Percentiles rank a stretch among this genome's conserved stretches.
phyloP scores from a whole-genome alignment of 2,888 invertebrate genomes.

The Endomychus coccineus region DNA sequence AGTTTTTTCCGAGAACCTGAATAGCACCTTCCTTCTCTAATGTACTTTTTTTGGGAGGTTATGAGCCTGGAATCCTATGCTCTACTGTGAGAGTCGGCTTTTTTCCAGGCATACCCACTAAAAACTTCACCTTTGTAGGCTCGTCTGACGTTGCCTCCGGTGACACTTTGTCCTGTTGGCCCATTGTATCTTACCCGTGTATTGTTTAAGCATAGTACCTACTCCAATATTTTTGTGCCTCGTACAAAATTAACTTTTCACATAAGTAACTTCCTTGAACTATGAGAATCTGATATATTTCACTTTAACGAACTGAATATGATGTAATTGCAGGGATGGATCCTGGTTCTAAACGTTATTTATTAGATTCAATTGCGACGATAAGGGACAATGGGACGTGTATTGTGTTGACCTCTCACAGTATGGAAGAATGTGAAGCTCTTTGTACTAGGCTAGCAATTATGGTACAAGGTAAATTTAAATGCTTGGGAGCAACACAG shows the following conservation, averaged over 20 bases:
- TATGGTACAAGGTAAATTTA: constrained; percentile 70
- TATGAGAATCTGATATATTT: background rate
- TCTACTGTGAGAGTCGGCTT: no score
- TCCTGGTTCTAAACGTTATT: constrained; percentile 63
- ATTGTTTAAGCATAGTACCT: no score
- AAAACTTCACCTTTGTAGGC: no score
- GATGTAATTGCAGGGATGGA: constrained; percentile 54
- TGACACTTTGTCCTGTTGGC: no score
- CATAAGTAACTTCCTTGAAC: background rate
- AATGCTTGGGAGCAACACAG: constrained; percentile 67
- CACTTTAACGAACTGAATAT: background rate
- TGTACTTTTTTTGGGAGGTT: no score
- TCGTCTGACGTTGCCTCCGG: no score
- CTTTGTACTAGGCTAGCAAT: constrained; percentile 67
- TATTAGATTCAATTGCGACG: constrained; percentile 64
- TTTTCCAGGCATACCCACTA: no score
- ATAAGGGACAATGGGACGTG: constrained; percentile 60
- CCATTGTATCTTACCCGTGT: no score
- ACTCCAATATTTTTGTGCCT: background rate
- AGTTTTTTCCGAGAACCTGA: no score
- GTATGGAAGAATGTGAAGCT: constrained; percentile 77
- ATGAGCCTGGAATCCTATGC: no score
- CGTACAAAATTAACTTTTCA: background rate
- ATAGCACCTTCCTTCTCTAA: no score
- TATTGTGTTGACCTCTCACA: constrained; percentile 71